phyloP scores from a whole-genome alignment of 1,140 invertebrate species.

The Drosophila guanche region DNA sequence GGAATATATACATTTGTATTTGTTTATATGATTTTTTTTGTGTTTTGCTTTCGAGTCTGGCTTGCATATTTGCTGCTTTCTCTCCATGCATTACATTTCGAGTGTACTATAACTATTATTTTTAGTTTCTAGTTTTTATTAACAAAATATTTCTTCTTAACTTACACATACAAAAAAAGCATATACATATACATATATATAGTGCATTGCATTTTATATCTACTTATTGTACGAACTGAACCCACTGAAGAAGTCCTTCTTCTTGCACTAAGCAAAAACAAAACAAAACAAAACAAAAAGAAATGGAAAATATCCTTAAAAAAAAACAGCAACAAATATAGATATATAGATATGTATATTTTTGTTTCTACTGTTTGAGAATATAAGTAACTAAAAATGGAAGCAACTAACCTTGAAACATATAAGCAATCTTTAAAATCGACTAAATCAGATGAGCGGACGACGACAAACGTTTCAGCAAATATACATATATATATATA shows the following conservation, averaged over 20 bases:
- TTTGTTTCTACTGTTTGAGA: constrained; percentile 60
- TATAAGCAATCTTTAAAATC: constrained; percentile 80
- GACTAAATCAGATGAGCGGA: constrained; percentile 60
- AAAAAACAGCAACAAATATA: constrained; percentile 31
- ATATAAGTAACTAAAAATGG: constrained; percentile 58
- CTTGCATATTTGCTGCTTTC: constrained; percentile 41
- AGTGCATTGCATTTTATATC: constrained; percentile 70
- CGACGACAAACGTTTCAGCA: constrained; percentile 58
- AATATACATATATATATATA: constrained; percentile 25
- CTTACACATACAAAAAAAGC: constrained; percentile 11
- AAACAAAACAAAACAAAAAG: constrained; percentile 21
- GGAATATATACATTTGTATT: constrained; percentile 45
- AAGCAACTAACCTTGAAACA: constrained; percentile 78
- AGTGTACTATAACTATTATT: constrained; percentile 21
- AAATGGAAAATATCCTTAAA: constrained; percentile 29
- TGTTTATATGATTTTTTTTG: constrained; percentile 53
- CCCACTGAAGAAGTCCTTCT: constrained; percentile 79
- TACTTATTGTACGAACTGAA: constrained; percentile 77
- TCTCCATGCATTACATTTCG: constrained; percentile 48
- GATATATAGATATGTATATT: constrained; percentile 45
- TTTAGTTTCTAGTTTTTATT: constrained; percentile 41
- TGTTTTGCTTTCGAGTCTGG: constrained; percentile 32
- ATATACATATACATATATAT: constrained; percentile 52
- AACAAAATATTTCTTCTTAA: constrained; percentile 33
- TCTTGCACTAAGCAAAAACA: constrained; percentile 74